Conservation (phyloP, 2,888 invertebrate species). For the Aphodius granarius region DNA sequence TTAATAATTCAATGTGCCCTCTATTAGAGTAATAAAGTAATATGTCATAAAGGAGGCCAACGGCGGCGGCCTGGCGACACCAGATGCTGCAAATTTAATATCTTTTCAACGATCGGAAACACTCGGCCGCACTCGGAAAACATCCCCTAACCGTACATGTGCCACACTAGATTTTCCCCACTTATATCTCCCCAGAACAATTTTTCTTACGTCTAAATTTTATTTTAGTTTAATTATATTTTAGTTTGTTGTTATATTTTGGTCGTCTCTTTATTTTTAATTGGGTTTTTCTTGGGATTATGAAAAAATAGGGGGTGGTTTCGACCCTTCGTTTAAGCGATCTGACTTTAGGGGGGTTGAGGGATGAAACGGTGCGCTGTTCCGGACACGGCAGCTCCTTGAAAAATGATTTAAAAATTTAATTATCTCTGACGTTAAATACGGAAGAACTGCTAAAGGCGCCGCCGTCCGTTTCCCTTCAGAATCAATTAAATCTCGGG, state of each 20-base stretch:
- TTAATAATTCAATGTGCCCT: slow-evolving; percentile 56
- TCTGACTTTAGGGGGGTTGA: not conserved
- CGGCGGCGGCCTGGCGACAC: slow-evolving; percentile 34
- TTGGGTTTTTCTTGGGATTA: too few species aligned
- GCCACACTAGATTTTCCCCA: too few species aligned
- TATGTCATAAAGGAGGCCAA: slow-evolving; percentile 51
- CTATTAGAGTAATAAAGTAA: slow-evolving; percentile 57
- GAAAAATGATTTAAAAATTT: slow-evolving; percentile 19
- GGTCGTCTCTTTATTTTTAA: too few species aligned
- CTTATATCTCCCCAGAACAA: too few species aligned
- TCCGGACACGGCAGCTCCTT: not conserved
- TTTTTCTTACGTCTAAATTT: too few species aligned
- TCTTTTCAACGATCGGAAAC: slow-evolving; percentile 37
- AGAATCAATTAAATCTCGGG: not conserved
- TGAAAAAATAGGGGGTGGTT: not conserved
- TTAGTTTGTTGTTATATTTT: too few species aligned
- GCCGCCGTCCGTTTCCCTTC: not conserved
- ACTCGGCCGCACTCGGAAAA: not conserved
- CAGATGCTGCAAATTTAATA: slow-evolving; percentile 55
- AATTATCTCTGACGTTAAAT: slow-evolving; percentile 12
- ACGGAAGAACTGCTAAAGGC: not conserved
- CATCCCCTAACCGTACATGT: not conserved
- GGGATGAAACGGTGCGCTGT: not conserved
- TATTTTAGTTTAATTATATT: too few species aligned
- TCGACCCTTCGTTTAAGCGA: not conserved